These are phyloP conservation scores for Nezara viridula DNA, from an alignment of 2,888 invertebrate species.

Conservation along the genomic window DNA sequence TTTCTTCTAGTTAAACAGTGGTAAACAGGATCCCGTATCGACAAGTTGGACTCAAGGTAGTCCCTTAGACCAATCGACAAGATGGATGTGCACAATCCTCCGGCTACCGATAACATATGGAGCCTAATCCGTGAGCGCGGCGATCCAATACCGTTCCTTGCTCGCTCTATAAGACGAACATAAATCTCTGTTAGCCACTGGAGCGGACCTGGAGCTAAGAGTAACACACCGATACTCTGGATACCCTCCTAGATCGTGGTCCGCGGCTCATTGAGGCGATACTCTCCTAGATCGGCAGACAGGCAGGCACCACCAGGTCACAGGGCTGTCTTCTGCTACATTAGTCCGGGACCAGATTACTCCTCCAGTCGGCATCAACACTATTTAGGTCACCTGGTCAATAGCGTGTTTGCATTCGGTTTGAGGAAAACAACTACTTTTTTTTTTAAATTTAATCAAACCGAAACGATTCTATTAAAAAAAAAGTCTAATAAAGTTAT, in stretches of 20 bases:
- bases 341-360: background rate
- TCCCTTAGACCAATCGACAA: background rate
- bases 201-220: background rate
- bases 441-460: too few relatives aligned
- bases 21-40: background rate
- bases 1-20: background rate
- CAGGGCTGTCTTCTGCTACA: background rate
- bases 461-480: too few relatives aligned
- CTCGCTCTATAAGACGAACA: conserved; percentile 1
- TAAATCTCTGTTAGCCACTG: background rate
- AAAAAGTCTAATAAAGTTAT: too few relatives aligned
- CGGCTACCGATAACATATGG: background rate
- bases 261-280: background rate
- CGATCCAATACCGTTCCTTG: background rate
- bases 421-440: too few relatives aligned
- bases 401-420: background rate
- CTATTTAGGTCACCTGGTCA: background rate
- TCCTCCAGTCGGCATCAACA: background rate
- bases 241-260: background rate
- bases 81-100: background rate
- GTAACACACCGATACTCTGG: background rate
- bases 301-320: background rate
- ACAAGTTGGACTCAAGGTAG: background rate
- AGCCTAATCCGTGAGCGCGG: background rate
- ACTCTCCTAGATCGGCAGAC: background rate